phyloP scores from a whole-genome alignment of 2,797 vertebrate species.

The Siniperca undulata region DNA sequence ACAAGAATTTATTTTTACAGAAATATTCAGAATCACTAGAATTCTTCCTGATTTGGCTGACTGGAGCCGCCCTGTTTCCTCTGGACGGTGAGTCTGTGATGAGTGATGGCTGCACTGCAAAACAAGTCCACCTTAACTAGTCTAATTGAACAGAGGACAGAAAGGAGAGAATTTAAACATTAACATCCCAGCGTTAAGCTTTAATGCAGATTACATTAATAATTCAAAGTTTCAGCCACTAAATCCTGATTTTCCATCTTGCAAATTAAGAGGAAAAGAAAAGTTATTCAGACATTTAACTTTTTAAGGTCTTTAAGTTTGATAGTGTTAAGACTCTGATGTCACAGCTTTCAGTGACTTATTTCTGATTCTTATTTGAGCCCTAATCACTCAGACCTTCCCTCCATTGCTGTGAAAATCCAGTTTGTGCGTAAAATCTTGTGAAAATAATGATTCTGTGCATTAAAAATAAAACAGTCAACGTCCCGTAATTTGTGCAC shows the following conservation, averaged over 20 bases:
- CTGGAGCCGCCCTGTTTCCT: background rate
- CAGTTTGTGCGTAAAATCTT: background rate
- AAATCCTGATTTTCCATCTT: background rate
- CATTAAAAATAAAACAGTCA: background rate
- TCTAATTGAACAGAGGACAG: background rate
- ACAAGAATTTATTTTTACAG: background rate
- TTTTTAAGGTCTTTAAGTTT: background rate
- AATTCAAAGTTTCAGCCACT: no score
- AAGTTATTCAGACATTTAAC: no score
- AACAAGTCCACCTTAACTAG: background rate
- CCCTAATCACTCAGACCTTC: no score
- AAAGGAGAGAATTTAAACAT: background rate
- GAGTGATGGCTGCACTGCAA: background rate
- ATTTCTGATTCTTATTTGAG: no score
- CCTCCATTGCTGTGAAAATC: background rate
- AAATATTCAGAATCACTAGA: background rate
- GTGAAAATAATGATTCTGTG: background rate
- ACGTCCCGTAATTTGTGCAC: no score
- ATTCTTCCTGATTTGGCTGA: no score
- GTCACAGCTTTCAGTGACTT: no score
- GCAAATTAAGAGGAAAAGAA: background rate
- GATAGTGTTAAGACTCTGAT: no score
- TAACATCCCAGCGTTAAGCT: background rate
- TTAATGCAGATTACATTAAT: background rate
- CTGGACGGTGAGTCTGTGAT: background rate